A percentile compares a stretch with the other conserved stretches of the same genome.
Evolutionary conservation across 2,113 vertebrate species (phyloP).

Genomic region (Chloroceryle aenea): DNA sequence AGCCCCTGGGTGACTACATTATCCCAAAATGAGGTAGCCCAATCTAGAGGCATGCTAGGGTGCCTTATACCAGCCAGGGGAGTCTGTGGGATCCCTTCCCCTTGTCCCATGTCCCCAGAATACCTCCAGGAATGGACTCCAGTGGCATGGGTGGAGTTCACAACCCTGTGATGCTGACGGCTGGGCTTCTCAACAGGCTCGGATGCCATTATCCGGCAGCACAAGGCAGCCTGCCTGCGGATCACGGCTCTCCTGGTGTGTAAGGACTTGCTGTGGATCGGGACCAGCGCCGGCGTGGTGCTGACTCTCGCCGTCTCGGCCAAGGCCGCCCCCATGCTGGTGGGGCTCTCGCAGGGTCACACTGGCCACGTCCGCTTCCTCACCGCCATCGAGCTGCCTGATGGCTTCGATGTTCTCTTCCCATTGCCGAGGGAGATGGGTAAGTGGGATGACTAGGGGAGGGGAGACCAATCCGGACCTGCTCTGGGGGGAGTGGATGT

Average conservation of each 20-base stretch:
- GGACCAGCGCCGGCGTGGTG: slow-evolving; percentile 95
- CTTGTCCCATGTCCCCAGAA: rapidly evolving
- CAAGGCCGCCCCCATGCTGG: slow-evolving; percentile 80
- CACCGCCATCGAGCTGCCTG: slow-evolving; percentile 92
- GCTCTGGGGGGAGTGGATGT: rapidly evolving
- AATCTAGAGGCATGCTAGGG: neutral
- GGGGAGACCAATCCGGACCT: neutral
- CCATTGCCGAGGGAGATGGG: slow-evolving; percentile 53
- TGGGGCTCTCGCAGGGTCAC: slow-evolving; percentile 94
- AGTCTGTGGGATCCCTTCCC: neutral
- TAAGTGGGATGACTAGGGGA: neutral
- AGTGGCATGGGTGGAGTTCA: rapidly evolving
- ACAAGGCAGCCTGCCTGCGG: slow-evolving; percentile 94
- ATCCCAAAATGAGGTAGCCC: neutral
- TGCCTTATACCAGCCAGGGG: rapidly evolving
- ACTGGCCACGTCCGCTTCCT: slow-evolving; percentile 97
- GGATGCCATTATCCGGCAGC: slow-evolving; percentile 96
- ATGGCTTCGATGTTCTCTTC: slow-evolving; percentile 87
- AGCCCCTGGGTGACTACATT: neutral
- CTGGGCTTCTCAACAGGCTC: slow-evolving; percentile 72
- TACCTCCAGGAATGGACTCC: rapidly evolving
- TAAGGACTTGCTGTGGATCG: slow-evolving; percentile 95
- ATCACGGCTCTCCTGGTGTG: slow-evolving; percentile 95
- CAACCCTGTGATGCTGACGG: rapidly evolving
- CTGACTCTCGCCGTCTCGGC: slow-evolving; percentile 85